A percentile compares a stretch with the other conserved stretches of the same genome.
Evolutionary conservation across 1,140 invertebrate genomes (phyloP).

Genomic region (Ostrea denselamellosa): DNA sequence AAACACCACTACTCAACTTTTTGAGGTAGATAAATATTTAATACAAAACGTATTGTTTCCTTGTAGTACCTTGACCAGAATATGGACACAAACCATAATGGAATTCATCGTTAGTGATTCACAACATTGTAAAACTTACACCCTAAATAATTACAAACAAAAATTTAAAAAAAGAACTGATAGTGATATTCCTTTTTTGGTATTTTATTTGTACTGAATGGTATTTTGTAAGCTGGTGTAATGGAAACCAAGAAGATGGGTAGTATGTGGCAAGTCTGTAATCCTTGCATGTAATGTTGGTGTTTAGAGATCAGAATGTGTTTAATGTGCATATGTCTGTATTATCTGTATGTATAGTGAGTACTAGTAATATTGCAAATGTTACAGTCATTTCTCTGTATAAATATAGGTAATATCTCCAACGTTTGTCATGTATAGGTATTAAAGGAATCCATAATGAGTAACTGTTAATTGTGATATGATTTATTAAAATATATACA

Average conservation of each 20-base stretch:
- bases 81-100: too few species aligned
- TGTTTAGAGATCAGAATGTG: background rate
- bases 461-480: conserved; percentile 14
- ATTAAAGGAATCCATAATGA: conserved; percentile 16
- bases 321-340: background rate
- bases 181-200: background rate
- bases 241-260: background rate
- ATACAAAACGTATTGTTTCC: too few species aligned
- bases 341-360: background rate
- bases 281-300: background rate
- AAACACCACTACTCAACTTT: too few species aligned
- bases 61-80: too few species aligned
- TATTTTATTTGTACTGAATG: background rate
- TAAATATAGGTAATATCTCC: background rate
- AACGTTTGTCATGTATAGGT: conserved; percentile 1
- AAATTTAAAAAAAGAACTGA: too few species aligned
- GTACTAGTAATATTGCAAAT: background rate
- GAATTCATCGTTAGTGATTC: too few species aligned
- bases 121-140: too few species aligned
- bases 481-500: conserved; percentile 25
- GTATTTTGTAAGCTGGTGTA: background rate
- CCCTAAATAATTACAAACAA: too few species aligned
- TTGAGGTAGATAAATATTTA: too few species aligned
- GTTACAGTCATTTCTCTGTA: conserved; percentile 6
- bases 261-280: background rate